Conservation (phyloP, 2,888 invertebrate species). For the Lithophane ornitopus region DNA sequence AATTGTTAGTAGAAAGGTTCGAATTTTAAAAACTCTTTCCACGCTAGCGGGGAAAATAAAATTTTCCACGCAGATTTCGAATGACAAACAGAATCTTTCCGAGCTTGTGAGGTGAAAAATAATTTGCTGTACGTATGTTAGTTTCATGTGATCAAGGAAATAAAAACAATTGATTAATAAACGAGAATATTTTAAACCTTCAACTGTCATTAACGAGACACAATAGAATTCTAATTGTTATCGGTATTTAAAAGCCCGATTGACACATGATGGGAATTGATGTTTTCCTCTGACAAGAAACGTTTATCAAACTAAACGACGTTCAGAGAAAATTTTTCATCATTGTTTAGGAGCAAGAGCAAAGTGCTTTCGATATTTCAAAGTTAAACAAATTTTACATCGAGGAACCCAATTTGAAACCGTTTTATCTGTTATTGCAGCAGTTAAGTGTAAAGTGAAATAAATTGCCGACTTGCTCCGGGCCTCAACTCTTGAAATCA, state of each 20-base stretch:
- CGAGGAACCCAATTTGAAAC: constrained; percentile 57
- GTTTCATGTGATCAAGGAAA: neutral
- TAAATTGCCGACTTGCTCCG: constrained; percentile 71
- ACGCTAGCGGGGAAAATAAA: too few species aligned
- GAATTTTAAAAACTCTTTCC: too few species aligned
- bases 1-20: too few species aligned
- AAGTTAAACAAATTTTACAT: constrained; percentile 50
- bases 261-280: too few species aligned
- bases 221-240: too few species aligned
- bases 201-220: too few species aligned
- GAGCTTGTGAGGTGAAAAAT: too few species aligned
- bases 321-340: neutral
- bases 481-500: constrained; percentile 71
- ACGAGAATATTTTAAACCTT: neutral
- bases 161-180: neutral
- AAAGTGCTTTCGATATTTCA: constrained; percentile 57
- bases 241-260: too few species aligned
- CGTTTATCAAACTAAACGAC: constrained; percentile 7
- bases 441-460: constrained; percentile 74
- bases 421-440: constrained; percentile 62
- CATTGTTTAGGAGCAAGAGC: constrained; percentile 6
- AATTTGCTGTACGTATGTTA: neutral
- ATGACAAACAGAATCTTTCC: too few species aligned
- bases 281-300: neutral
- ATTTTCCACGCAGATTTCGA: too few species aligned